Evolutionary conservation across 1,140 invertebrate genomes (phyloP).

Genomic region (Drepana arcuata): DNA sequence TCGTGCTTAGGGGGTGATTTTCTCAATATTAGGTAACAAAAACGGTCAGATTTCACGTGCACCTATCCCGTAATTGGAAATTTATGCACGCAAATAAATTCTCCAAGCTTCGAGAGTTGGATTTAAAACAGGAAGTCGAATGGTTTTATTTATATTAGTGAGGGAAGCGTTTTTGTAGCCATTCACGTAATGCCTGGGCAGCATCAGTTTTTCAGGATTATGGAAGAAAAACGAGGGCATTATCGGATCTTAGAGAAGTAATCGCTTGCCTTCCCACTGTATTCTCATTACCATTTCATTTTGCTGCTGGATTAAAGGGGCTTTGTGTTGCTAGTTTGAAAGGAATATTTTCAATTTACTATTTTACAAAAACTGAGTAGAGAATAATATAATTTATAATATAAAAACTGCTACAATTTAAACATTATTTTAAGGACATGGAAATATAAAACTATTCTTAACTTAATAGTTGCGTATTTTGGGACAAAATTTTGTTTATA

Average conservation of each 20-base stretch:
- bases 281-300: constrained; percentile 45
- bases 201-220: constrained; percentile 56
- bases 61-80: too few relatives aligned
- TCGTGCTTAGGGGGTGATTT: too few relatives aligned
- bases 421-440: too few relatives aligned
- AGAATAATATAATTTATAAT: too few relatives aligned
- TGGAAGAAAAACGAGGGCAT: constrained; percentile 51
- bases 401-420: too few relatives aligned
- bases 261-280: constrained; percentile 31
- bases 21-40: constrained; percentile 3
- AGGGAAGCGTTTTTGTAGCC: constrained; percentile 22
- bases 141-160: constrained; percentile 30
- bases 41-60: too few relatives aligned
- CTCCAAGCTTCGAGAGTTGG: constrained; percentile 15
- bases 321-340: too few relatives aligned
- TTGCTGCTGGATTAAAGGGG: constrained; percentile 19
- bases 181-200: constrained; percentile 22
- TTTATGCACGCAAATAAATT: constrained; percentile 15
- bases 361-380: too few relatives aligned
- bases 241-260: constrained; percentile 49
- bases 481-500: too few relatives aligned
- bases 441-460: too few relatives aligned
- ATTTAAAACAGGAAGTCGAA: constrained; percentile 18
- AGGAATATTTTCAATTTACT: too few relatives aligned
- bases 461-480: too few relatives aligned